Percentiles rank a stretch among this genome's conserved stretches.
phyloP scores from a whole-genome alignment of 2,888 invertebrate genomes.

The Nysson spinosus region DNA sequence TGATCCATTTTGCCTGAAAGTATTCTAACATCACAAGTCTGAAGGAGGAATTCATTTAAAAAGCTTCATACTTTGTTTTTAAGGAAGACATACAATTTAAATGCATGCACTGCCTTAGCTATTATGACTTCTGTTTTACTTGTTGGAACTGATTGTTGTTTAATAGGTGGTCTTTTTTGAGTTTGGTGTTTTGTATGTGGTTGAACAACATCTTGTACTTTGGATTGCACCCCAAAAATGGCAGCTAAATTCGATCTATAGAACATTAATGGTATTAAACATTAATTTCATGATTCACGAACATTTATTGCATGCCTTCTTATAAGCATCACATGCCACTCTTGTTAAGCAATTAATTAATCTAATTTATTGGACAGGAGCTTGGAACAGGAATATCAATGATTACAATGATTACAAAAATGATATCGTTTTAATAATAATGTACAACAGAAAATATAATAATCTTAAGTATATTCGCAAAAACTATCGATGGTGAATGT shows the following conservation, averaged over 20 bases:
- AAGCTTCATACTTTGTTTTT: background rate
- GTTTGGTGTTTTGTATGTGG: constrained; percentile 37
- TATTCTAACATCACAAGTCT: constrained; percentile 7
- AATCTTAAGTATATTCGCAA: too few relatives aligned
- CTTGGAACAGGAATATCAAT: too few relatives aligned
- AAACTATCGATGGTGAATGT: too few relatives aligned
- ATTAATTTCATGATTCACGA: background rate
- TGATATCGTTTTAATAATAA: too few relatives aligned
- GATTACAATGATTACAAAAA: too few relatives aligned
- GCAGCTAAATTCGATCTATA: constrained; percentile 68
- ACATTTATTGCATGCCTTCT: background rate
- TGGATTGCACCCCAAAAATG: constrained; percentile 60
- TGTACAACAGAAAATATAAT: too few relatives aligned
- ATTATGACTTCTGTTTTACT: constrained; percentile 65
- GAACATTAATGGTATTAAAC: constrained; percentile 7
- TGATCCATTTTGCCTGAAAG: constrained; percentile 67
- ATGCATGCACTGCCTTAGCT: constrained; percentile 68
- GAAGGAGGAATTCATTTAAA: background rate
- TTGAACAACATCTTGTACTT: constrained; percentile 16
- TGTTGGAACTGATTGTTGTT: constrained; percentile 42
- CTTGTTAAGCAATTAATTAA: too few relatives aligned
- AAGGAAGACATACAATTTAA: constrained; percentile 67
- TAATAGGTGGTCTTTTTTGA: constrained; percentile 42
- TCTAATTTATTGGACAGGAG: too few relatives aligned
- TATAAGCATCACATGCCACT: too few relatives aligned